Conservation (phyloP, 2,888 invertebrate genomes). For the Sicus ferrugineus region DNA sequence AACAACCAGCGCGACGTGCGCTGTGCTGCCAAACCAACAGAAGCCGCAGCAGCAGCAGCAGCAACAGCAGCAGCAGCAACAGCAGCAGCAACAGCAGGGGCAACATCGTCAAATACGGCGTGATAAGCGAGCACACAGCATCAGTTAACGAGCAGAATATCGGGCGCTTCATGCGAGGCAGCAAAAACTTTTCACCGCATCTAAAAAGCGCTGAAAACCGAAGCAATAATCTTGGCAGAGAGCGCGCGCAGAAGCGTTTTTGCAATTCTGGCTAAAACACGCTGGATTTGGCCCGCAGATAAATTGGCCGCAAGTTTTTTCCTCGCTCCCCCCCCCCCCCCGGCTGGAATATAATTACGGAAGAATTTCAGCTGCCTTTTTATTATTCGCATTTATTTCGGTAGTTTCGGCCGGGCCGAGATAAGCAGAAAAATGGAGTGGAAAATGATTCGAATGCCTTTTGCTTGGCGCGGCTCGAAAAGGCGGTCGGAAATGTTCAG, state of each 20-base stretch:
- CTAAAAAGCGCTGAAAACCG: neutral
- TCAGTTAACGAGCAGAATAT: constrained; percentile 18
- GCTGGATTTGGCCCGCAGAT: neutral
- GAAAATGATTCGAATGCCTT: too few species aligned
- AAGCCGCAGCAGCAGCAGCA: neutral
- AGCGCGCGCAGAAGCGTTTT: too few species aligned
- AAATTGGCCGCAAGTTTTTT: constrained; percentile 1
- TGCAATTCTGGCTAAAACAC: neutral
- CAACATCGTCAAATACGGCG: neutral
- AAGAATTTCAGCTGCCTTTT: neutral
- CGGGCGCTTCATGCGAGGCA: neutral
- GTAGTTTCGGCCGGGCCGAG: too few species aligned
- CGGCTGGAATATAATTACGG: neutral
- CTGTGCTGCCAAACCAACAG: neutral
- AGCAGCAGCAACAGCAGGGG: neutral
- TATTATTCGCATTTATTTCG: too few species aligned
- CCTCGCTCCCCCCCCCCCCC: neutral
- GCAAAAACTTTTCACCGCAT: neutral
- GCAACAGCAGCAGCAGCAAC: constrained; percentile 1
- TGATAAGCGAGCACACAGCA: neutral
- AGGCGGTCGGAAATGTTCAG: too few species aligned
- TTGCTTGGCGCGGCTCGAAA: too few species aligned
- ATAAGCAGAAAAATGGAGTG: too few species aligned
- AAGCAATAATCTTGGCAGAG: constrained; percentile 10
- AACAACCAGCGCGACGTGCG: neutral